Percentiles rank a stretch among this genome's conserved stretches.
phyloP scores from a whole-genome alignment of 2,888 invertebrate genomes.

The Mantis religiosa region DNA sequence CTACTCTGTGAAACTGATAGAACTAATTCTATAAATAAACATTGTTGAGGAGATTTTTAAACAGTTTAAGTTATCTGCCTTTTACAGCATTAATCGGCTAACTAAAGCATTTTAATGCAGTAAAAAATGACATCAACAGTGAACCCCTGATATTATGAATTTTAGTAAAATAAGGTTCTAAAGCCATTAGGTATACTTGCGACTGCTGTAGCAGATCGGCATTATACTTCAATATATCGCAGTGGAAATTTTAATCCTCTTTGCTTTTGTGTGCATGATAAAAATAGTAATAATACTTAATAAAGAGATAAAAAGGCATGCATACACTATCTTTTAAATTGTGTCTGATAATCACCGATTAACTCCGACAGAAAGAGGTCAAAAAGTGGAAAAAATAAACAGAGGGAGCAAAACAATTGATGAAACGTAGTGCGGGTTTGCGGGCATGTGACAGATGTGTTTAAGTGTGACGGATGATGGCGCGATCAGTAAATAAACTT shows the following conservation, averaged over 20 bases:
- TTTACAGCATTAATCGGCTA: not conserved
- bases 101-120: not conserved
- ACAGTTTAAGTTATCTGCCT: not conserved
- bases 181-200: not conserved
- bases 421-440: not conserved
- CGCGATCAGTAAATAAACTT: constrained; percentile 7
- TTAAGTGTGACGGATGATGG: not conserved
- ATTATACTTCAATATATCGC: not conserved
- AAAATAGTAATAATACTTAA: not conserved
- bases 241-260: not conserved
- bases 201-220: not conserved
- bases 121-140: not conserved
- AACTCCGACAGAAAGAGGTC: not conserved
- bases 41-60: not conserved
- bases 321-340: not conserved
- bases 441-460: not conserved
- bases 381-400: not conserved
- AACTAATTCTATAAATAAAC: not conserved
- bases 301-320: not conserved
- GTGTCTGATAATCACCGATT: not conserved
- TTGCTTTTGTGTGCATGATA: not conserved
- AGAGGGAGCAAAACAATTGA: not conserved
- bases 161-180: not conserved
- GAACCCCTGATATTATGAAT: not conserved
- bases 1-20: not conserved